Base-by-base conservation (phyloP, 2,113 vertebrate species). In the Hyperoodon ampullatus region DNA sequence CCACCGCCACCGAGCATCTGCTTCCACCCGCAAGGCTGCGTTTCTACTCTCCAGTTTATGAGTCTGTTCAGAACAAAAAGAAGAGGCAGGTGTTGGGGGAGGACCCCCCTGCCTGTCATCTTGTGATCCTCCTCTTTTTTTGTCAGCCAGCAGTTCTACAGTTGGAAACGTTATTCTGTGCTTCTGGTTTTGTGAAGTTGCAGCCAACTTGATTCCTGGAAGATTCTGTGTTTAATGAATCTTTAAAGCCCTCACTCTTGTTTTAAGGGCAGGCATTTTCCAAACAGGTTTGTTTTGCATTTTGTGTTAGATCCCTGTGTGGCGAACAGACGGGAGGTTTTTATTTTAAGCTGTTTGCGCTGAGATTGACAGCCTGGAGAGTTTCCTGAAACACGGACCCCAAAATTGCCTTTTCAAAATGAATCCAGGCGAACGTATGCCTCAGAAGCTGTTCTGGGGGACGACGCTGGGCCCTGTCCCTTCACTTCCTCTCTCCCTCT, bases 261-360 rank as follows among this genome's bases (percentile, higher is more conserved):
- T 84, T 80, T 39, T n/a, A n/a, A 93, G 96, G 68, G 0, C 82
- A 44, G 78, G 80, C 5, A 5, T 93, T 96, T 90, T 72, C 60
- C 80, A 58, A 77, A 50, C 33, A 78, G 26, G 23, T 74, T 97
- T 77, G 60, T 75, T 39, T 70, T 47, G 71, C 53, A n/a, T 33
- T 93, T 97, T 92, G 92, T 71, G 61, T 92, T 2, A 90, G 90
- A 68, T 70, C 12, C 28, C 72, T 42, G 39, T 74, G 26, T 95
- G 97, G 87, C 33, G 83, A 85, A 55, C 72, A 88, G 86, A 21
- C 7, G 28, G 1, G 0, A 85, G 66, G n/a, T 58, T 84, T 97
- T 98, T 82, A 60, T 74, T 98, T 97, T 68, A 75, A 68, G 93
- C 90, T 88, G 5, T 68, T 95, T 90, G 16, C n/a, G 5, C 89